Conservation (phyloP, 2,113 vertebrate species). For the Miniopterus natalensis region DNA sequence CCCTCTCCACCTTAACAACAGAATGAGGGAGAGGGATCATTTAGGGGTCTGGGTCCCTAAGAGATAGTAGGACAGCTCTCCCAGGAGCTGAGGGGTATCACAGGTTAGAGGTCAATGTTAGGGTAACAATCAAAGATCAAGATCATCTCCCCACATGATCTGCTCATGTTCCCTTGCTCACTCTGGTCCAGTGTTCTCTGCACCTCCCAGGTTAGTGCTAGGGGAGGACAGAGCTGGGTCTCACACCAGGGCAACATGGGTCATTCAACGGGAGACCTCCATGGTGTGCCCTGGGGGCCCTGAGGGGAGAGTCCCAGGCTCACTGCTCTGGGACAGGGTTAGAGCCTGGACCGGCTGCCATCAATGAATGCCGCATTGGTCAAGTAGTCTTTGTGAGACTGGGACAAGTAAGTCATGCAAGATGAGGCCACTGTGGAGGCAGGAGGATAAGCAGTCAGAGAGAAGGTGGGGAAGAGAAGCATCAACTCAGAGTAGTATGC, state of each 20-base stretch:
- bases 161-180: slow-evolving; percentile 71
- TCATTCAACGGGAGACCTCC: slow-evolving; percentile 94
- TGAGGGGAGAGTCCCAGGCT: slow-evolving; percentile 90
- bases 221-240: slow-evolving; percentile 69
- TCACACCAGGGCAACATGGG: slow-evolving; percentile 30
- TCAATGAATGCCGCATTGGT: slow-evolving; percentile 93
- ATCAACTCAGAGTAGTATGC: neutral
- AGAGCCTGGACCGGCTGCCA: slow-evolving; percentile 92
- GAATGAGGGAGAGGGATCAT: slow-evolving; percentile 53
- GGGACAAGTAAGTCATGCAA: slow-evolving; percentile 95
- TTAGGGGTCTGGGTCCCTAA: slow-evolving; percentile 73
- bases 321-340: slow-evolving; percentile 94
- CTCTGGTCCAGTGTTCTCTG: slow-evolving; percentile 64
- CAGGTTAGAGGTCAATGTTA: slow-evolving; percentile 83
- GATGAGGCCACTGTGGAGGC: slow-evolving; percentile 91
- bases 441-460: neutral
- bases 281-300: slow-evolving; percentile 92
- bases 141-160: slow-evolving; percentile 61
- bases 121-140: slow-evolving; percentile 81
- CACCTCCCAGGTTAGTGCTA: slow-evolving; percentile 77
- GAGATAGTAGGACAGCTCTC: slow-evolving; percentile 79
- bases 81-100: slow-evolving; percentile 76
- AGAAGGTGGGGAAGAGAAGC: neutral
- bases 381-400: slow-evolving; percentile 94
- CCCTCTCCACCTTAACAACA: slow-evolving; percentile 60